phyloP scores from a whole-genome alignment of 2,797 vertebrate species.

The Benthosema pterotum region DNA sequence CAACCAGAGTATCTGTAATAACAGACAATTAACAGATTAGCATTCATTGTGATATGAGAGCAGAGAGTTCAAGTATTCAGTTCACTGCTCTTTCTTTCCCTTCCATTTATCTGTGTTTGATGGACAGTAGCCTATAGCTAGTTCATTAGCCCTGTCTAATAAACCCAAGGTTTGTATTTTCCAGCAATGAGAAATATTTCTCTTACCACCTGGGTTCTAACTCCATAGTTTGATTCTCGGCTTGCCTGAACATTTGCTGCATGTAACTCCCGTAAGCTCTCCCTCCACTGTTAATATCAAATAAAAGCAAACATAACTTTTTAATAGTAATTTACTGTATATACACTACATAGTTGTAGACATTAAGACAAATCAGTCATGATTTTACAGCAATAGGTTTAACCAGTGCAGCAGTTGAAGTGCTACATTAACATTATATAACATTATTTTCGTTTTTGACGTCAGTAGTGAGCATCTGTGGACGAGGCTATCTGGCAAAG shows the following conservation, averaged over 20 bases:
- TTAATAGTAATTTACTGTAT: too few relatives aligned
- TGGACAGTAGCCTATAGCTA: neutral
- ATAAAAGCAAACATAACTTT: too few relatives aligned
- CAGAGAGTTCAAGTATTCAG: neutral
- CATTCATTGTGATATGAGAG: constrained; percentile 5
- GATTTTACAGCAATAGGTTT: constrained; percentile 21
- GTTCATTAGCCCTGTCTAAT: too few relatives aligned
- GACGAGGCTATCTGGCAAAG: constrained; percentile 50
- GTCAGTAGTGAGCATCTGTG: constrained; percentile 41
- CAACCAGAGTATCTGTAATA: constrained; percentile 61
- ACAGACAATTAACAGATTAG: constrained; percentile 17
- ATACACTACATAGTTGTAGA: constrained; percentile 6
- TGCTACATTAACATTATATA: constrained; percentile 52
- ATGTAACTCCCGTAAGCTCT: too few relatives aligned
- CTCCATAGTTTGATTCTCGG: too few relatives aligned
- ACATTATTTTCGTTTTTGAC: too few relatives aligned
- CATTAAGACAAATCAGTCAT: constrained; percentile 16
- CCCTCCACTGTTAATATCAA: too few relatives aligned
- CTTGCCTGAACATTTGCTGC: too few relatives aligned
- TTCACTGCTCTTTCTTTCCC: neutral
- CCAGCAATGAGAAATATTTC: too few relatives aligned
- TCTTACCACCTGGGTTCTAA: too few relatives aligned
- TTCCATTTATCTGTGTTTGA: neutral
- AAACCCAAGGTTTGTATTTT: too few relatives aligned
- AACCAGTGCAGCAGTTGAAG: constrained; percentile 24